Conservation (phyloP, 2,888 invertebrate species). For the Sarcophaga carnaria region DNA sequence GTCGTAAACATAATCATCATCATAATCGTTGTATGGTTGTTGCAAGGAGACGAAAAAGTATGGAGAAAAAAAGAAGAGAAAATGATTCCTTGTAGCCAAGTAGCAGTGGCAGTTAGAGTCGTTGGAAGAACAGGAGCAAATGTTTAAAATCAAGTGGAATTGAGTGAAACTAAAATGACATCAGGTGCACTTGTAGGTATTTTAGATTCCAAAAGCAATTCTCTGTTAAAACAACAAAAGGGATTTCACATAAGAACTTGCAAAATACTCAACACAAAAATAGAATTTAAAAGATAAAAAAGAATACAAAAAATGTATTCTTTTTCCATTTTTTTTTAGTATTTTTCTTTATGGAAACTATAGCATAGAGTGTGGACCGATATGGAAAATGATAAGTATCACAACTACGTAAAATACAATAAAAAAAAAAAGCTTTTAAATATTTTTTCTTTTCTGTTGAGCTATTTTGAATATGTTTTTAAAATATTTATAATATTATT, state of each 20-base stretch:
- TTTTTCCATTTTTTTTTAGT: background rate
- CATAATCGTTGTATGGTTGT: slow-evolving; percentile 45
- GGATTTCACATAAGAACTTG: slow-evolving; percentile 28
- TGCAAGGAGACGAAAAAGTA: background rate
- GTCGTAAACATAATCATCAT: slow-evolving; percentile 37
- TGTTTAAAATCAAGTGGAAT: slow-evolving; percentile 60
- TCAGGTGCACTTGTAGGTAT: slow-evolving; percentile 63
- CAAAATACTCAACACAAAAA: background rate
- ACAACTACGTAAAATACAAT: too few relatives aligned
- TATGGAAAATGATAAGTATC: too few relatives aligned
- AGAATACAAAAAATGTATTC: background rate
- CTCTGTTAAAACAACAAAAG: slow-evolving; percentile 57
- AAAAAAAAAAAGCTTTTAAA: too few relatives aligned
- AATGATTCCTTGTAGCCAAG: slow-evolving; percentile 1
- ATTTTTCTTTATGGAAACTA: background rate
- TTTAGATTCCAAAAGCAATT: slow-evolving; percentile 62
- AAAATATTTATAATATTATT: too few relatives aligned
- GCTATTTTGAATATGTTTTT: too few relatives aligned
- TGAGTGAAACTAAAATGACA: slow-evolving; percentile 54
- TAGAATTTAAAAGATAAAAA: background rate
- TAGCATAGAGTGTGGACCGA: too few relatives aligned
- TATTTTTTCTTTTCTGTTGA: too few relatives aligned
- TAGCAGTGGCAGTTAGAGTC: background rate
- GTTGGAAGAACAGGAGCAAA: slow-evolving; percentile 38
- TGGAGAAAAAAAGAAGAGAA: background rate